Evolutionary conservation across 2,113 vertebrate species (phyloP), one percentile per base, ranked within the genome.

Genomic region (Sander vitreus): DNA sequence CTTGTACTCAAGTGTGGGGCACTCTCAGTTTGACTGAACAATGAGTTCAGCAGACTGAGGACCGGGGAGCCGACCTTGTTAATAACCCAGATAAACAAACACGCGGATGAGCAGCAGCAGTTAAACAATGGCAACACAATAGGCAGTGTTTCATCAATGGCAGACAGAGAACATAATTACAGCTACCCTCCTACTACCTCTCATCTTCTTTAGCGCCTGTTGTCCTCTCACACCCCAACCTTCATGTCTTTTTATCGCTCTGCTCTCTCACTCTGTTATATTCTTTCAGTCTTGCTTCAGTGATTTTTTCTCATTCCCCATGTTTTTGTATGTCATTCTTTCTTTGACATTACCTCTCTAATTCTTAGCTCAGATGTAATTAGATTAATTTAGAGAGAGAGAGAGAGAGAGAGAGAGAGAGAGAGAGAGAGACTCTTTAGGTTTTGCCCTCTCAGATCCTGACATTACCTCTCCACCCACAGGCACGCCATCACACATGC

Each of bases 31-130:
- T 86, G 79, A 78, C 66, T 78, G 73, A 88, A 84, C 88, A 89
- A 81, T 84, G 81, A 77, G 73, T 88, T 88, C 76, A 80, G 80
- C 79, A 66, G 71, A 81, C 76, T 73, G 74, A 85, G 80, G 72
- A 80, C 76, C 30, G 60, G 55, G 81, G 86, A 87, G 73, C 25
- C 53, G 78, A 92, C 90, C 88, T 76, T 85, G 71, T 89, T 88
- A 84, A 92, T 89, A 90, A 88, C 77, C 87, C 89, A 86, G 84
- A 92, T 89, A 91, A 93, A 93, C 88, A 93, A 92, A 90, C 87
- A 88, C n/a, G 15, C 73, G 80, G 80, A 86, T 67, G 87, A 88
- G 71, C 84, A 51, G 84, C 85, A 76, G 60, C 81, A 70, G 78
- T 57, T 84, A 85, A 87, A 89, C 91, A 91, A 93, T 75, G 60